Base-by-base conservation (phyloP, 1,140 invertebrate species). In the Tetraneura akinire region DNA sequence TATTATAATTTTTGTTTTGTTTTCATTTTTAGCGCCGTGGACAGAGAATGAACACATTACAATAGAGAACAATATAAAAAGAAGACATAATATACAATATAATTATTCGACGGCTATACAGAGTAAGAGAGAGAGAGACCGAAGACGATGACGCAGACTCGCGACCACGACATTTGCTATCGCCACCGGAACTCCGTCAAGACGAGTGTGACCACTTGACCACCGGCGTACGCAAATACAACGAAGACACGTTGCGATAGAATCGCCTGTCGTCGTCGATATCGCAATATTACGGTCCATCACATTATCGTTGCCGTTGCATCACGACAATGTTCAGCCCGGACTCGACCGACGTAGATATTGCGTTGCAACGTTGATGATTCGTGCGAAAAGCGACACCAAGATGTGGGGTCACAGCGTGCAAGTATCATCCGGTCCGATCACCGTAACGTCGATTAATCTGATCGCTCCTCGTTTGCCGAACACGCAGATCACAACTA, bases 391-490 rank as follows among this genome's bases (percentile, higher is more conserved):
- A 32, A 45, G 80, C n/a, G 80, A 78, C n/a, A 32, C 80, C 29
- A 71, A 66, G 13, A 68, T 68, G 64, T 68, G 76, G 47, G 81
- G 64, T 14, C 82, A 81, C 49, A 83, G 73, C 49, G 82, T 84
- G 26, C 68, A 71, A 23, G 83, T 84, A 9, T 82, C 83, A 14
- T 84, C 83, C n/a, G 83, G 83, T 14, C 80, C 81, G 14, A 82
- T 83, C 32, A 83, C 83, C 11, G 83, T 84, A 21, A 84, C 83
- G 62, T 83, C 83, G 62, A 83, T 84, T 45, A 84, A 84, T 81
- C 62, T 83, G 51, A 55, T 81, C 23, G 42, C 68, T 29, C 71
- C 71, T 16, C 71, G 29, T 29, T 21, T 57, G 23, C 64, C 70
- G 5, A 81, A 70, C 47, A 9, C 80, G 16, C 66, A 74, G 32